Evolutionary conservation across 30 jellyfish, hydroid and myxozoan genomes (phyloP), one percentile per base, ranked within the genome.

Genomic region (Pseudorhiza aurosa): DNA sequence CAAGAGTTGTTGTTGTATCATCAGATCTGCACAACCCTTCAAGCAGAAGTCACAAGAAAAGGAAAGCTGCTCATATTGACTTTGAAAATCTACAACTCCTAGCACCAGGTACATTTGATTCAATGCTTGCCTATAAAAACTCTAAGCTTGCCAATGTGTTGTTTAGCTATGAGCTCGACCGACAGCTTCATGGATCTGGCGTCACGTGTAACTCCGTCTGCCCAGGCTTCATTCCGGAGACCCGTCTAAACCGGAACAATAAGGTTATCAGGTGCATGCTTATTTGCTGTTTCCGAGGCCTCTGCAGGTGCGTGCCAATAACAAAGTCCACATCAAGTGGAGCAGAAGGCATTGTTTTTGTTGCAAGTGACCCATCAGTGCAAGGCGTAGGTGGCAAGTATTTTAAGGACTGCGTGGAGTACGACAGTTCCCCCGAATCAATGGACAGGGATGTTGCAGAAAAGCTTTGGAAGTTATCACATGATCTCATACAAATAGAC

Each of bases 171-270:
- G 94, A 82, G 75, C 72, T 82, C 0, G 86, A 73, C 26, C 55
- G 94, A 53, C 70, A 59, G 33, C 63, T 76, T 14, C 96, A 85
- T 75, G 85, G 85, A 14, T 35, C 96, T 11, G 86, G 96, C 8
- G 90, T 85, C 63, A 73, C 89, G 14, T 75, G 88, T 21, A 85
- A 85, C 80, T 31, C 83, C 29, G 72, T 85, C 25, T 22, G 58
- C 28, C 96, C 96, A 0, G 96, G 96, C 2, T 74, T 75, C 42
- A 75, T 85, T 19, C 96, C 96, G 14, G 70, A 57, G 28, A 85
- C 96, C 8, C 42, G 82, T 17, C 69, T 85, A 1, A 60, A 58
- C n/a, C 74, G 96, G 37, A 60, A 63, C 27, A 72, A 75, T 29
- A 32, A 35, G 36, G 14, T 68, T 55, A 27, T 76, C 18, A 39